phyloP scores from a whole-genome alignment of 2,888 invertebrate genomes.

The Gryllus longicercus region DNA sequence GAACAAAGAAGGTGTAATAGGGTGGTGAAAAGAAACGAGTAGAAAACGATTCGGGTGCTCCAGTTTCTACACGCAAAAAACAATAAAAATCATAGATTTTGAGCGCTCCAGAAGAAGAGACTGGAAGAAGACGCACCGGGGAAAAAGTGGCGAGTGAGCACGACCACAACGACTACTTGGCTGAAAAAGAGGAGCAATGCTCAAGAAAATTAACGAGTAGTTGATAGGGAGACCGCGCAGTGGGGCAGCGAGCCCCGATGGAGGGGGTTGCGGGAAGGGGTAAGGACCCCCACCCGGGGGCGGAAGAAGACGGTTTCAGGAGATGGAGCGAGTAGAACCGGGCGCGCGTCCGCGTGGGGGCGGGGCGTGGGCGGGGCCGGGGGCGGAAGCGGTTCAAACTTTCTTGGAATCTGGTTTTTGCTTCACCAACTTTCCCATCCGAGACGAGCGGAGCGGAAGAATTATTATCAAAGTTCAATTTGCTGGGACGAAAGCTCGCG shows the following conservation, averaged over 20 bases:
- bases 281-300: not conserved
- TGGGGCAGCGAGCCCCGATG: not conserved
- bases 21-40: no score
- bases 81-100: no score
- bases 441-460: conserved; percentile 31
- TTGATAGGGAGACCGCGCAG: not conserved
- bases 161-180: not conserved
- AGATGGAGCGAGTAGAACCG: not conserved
- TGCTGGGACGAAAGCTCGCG: conserved; percentile 23
- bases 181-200: conserved; percentile 10
- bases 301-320: not conserved
- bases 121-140: not conserved
- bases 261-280: not conserved
- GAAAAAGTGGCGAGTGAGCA: not conserved
- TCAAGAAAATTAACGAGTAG: conserved; percentile 8
- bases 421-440: conserved; percentile 35
- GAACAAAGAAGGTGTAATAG: no score
- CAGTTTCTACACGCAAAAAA: no score
- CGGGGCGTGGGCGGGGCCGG: not conserved
- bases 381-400: conserved; percentile 23
- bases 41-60: no score
- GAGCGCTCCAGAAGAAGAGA: not conserved
- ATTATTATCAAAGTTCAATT: conserved; percentile 35
- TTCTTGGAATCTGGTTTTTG: conserved; percentile 33
- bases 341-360: not conserved